Percentiles rank a stretch among this genome's conserved stretches.
phyloP scores from a whole-genome alignment of 2,797 vertebrate genomes.

The Limnodromus scolopaceus region DNA sequence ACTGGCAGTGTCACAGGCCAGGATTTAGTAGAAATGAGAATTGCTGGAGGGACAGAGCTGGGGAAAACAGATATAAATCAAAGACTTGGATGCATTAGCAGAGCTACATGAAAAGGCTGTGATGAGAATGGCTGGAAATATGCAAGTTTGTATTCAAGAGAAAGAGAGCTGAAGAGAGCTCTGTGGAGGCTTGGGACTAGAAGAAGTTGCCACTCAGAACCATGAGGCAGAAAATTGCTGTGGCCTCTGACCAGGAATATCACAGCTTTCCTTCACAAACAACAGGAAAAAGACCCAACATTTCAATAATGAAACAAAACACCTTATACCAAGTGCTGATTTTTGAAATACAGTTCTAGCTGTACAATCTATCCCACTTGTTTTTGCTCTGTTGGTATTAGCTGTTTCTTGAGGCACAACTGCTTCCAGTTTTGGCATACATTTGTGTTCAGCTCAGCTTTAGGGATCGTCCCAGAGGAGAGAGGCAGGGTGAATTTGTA shows the following conservation, averaged over 20 bases:
- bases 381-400: background rate
- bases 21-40: background rate
- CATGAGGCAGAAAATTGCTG: background rate
- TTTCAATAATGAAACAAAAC: background rate
- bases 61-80: background rate
- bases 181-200: background rate
- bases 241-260: background rate
- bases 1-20: background rate
- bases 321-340: background rate
- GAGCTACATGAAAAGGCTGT: background rate
- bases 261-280: background rate
- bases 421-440: constrained; percentile 34
- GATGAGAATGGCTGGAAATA: background rate
- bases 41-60: background rate
- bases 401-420: constrained; percentile 10
- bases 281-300: background rate
- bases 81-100: background rate
- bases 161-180: background rate
- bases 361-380: background rate
- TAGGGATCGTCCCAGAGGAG: background rate
- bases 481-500: background rate
- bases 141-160: background rate
- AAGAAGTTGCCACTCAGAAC: background rate
- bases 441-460: constrained; percentile 21
- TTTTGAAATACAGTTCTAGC: background rate